phyloP scores from a whole-genome alignment of 2,888 invertebrate species.

The Synergus laeviventris region DNA sequence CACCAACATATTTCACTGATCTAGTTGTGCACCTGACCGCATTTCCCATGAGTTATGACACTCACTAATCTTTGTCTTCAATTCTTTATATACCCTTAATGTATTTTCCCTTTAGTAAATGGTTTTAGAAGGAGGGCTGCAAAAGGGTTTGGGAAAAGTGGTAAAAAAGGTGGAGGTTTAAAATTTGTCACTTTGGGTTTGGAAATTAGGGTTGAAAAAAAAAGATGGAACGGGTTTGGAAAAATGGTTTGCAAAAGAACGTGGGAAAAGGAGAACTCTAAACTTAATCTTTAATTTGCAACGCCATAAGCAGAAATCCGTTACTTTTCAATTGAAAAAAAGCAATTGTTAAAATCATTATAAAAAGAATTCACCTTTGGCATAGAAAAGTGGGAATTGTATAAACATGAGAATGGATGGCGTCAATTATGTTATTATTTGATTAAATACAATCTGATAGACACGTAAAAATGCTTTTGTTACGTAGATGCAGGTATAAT shows the following conservation, averaged over 20 bases:
- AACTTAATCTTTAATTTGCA: too few relatives aligned
- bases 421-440: slow-evolving; percentile 16
- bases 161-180: too few relatives aligned
- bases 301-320: neutral
- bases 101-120: neutral
- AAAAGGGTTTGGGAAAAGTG: too few relatives aligned
- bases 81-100: slow-evolving; percentile 41
- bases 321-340: neutral
- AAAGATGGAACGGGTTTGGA: too few relatives aligned
- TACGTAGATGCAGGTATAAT: neutral
- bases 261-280: too few relatives aligned
- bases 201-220: too few relatives aligned
- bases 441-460: slow-evolving; percentile 17
- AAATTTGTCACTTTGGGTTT: too few relatives aligned
- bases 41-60: slow-evolving; percentile 68
- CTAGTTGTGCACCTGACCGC: slow-evolving; percentile 73
- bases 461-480: neutral
- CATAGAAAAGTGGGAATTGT: neutral
- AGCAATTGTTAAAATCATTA: neutral
- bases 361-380: neutral
- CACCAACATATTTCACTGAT: slow-evolving; percentile 59
- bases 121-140: too few relatives aligned
- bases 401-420: neutral
- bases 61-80: slow-evolving; percentile 62
- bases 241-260: too few relatives aligned